phyloP scores from a whole-genome alignment of 1,140 invertebrate genomes.

The Ephestia elutella region DNA sequence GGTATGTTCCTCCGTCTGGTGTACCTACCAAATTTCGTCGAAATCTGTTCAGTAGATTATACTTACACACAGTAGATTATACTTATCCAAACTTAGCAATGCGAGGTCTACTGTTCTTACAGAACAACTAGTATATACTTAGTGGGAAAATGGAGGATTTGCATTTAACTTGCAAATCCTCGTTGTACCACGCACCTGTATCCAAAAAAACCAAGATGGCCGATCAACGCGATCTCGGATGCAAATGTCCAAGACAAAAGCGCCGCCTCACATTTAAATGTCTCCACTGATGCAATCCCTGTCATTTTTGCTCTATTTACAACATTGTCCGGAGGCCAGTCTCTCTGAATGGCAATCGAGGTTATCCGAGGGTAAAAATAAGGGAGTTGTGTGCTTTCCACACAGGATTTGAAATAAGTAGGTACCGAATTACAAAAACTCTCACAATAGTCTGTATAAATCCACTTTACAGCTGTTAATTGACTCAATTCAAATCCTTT shows the following conservation, averaged over 20 bases:
- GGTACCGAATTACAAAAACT: too few species aligned
- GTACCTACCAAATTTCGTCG: too few species aligned
- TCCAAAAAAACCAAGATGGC: constrained; percentile 57
- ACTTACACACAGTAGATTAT: too few species aligned
- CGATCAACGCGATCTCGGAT: constrained; percentile 62
- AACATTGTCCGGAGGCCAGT: background rate
- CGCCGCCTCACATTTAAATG: constrained; percentile 64
- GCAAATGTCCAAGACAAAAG: constrained; percentile 60
- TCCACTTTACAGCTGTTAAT: too few species aligned
- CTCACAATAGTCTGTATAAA: too few species aligned
- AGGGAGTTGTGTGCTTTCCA: constrained; percentile 1
- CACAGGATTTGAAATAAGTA: background rate
- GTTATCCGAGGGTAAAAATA: constrained; percentile 13
- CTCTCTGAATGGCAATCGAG: constrained; percentile 5
- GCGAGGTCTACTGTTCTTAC: too few species aligned
- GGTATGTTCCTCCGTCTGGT: too few species aligned
- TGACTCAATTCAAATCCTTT: too few species aligned
- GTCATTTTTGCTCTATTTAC: constrained; percentile 63
- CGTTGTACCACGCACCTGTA: constrained; percentile 12
- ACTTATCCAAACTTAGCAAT: too few species aligned
- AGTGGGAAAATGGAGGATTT: too few species aligned
- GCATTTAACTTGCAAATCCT: background rate
- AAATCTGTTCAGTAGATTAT: too few species aligned
- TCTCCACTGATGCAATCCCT: constrained; percentile 50
- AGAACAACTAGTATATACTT: too few species aligned